Evolutionary conservation across 1,140 invertebrate species (phyloP), one percentile per base, ranked within the genome.

Genomic region (Calephelis nemesis): DNA sequence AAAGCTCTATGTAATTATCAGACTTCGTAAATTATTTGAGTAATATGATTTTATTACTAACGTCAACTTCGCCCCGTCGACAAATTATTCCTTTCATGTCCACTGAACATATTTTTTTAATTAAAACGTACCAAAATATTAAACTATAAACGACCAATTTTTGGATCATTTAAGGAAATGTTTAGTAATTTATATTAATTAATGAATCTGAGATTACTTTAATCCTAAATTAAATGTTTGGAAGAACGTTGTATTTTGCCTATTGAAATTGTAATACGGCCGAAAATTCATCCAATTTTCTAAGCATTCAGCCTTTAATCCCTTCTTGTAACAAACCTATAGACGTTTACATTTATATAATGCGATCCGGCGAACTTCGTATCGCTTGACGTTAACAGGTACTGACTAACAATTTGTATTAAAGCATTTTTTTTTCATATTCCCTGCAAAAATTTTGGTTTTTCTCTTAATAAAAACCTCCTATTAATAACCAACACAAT

Each of bases 71-170:
- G 42, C 42, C 15, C 47, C 47, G 9, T 47, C 62, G n/a, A 42
- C n/a, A 40, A 45, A 45, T 45, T 45, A 48, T 15, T 47, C 62
- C 45, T 63, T 63, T 63, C 62, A 63, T 63, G 62, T 47, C 62
- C 47, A 42, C 12, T 42, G 45, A 63, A 63, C 62, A 63, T 63
- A 63, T 48, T 47, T 47, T 63, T 63, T 63, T 47, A 63, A 63
- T 63, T 63, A 45, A 45, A 45, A 45, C 42, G 3, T 47, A 63
- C 47, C 62, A 45, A 13, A 30, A 19, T 7, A 54, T 63, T 45
- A 63, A 47, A 63, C 47, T 47, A 47, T 15, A 13, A 47, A 63
- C 19, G 62, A 7, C 42, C 52, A 62, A 19, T 62, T 62, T 62
- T 40, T 30, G 30, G 19, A 42, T 42, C 13, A 40, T 62, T 62